Conservation (phyloP, 1,140 invertebrate species). For the Cataglyphis hispanica region DNA sequence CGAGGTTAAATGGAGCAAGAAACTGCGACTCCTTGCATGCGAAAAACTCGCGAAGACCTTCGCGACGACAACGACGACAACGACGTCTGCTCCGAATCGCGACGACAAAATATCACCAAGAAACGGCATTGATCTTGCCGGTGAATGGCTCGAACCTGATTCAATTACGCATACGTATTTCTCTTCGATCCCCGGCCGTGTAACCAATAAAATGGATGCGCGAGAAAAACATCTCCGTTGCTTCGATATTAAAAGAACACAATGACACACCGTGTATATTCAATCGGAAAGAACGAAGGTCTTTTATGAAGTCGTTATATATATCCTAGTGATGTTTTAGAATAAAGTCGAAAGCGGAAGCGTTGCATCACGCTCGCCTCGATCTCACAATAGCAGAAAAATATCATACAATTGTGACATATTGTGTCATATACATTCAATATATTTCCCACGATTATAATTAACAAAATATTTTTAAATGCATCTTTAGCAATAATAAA, state of each 20-base stretch:
- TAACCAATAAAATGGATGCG: conserved; percentile 26
- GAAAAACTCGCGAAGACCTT: conserved; percentile 63
- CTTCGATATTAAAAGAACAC: conserved; percentile 45
- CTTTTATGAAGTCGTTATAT: conserved; percentile 1
- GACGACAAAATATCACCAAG: conserved; percentile 40
- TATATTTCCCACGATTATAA: no score
- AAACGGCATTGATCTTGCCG: neutral
- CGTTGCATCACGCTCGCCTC: neutral
- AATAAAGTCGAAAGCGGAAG: conserved; percentile 12
- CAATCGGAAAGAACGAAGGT: neutral
- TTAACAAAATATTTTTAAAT: neutral
- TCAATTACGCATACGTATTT: conserved; percentile 63
- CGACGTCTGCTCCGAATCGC: conserved; percentile 62
- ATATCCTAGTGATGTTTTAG: neutral
- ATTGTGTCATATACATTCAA: no score
- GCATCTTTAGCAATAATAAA: neutral
- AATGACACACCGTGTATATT: conserved; percentile 11
- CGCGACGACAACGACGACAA: conserved; percentile 11
- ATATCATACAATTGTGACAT: neutral
- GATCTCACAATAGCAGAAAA: neutral
- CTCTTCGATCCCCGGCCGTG: neutral
- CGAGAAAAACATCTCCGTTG: neutral
- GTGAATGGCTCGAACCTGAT: conserved; percentile 19
- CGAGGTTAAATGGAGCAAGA: conserved; percentile 75
- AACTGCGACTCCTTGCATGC: conserved; percentile 69